Evolutionary conservation across 2,888 invertebrate genomes (phyloP).

Genomic region (Leptogaster cylindrica): DNA sequence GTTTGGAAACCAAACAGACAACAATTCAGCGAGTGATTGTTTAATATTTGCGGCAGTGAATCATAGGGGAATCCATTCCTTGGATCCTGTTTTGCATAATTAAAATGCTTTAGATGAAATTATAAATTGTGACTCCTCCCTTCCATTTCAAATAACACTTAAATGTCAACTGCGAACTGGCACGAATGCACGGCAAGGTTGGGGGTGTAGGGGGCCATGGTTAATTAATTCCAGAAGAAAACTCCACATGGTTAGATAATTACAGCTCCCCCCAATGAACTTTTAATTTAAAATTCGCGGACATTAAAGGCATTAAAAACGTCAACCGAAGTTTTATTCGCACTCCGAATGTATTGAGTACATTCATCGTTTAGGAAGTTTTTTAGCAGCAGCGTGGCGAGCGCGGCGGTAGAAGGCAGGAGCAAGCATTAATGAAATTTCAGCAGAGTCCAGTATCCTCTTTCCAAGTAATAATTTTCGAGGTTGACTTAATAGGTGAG

Average conservation of each 20-base stretch:
- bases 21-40: too few relatives aligned
- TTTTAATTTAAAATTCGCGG: conserved; percentile 2
- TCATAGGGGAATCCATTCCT: not conserved
- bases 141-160: conserved; percentile 6
- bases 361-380: too few relatives aligned
- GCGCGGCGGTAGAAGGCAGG: too few relatives aligned
- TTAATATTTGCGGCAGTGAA: too few relatives aligned
- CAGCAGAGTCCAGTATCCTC: too few relatives aligned
- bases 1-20: too few relatives aligned
- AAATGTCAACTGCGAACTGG: conserved; percentile 4
- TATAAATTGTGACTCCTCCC: conserved; percentile 1
- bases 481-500: too few relatives aligned
- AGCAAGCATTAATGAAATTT: conserved; percentile 12
- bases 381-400: too few relatives aligned
- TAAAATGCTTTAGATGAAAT: not conserved
- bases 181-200: not conserved
- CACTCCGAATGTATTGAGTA: too few relatives aligned
- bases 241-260: conserved; percentile 20
- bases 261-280: not conserved
- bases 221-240: conserved; percentile 9
- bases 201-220: not conserved
- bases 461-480: too few relatives aligned
- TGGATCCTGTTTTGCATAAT: conserved; percentile 9
- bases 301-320: conserved; percentile 6
- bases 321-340: not conserved